phyloP scores from a whole-genome alignment of 2,888 invertebrate species.

The Odontomyia ornata region DNA sequence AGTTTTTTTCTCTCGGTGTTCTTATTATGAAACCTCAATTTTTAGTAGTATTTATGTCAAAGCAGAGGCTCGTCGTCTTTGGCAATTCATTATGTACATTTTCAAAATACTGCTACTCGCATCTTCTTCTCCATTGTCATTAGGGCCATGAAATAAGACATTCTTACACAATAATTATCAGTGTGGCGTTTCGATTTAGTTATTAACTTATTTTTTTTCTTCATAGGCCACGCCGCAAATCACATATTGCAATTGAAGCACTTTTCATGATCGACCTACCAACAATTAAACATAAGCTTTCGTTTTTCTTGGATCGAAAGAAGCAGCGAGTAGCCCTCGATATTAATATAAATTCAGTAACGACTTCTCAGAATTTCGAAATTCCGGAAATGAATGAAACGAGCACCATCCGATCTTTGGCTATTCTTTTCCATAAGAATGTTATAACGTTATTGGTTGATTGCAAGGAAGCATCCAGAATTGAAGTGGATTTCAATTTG shows the following conservation, averaged over 20 bases:
- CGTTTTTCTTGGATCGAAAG: conserved; percentile 64
- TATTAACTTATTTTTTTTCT: no score
- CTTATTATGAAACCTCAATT: no score
- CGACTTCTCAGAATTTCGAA: conserved; percentile 62
- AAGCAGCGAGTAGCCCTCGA: conserved; percentile 62
- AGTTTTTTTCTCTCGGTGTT: no score
- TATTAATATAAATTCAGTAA: conserved; percentile 60
- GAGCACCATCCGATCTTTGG: conserved; percentile 63
- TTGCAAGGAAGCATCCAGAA: conserved; percentile 61
- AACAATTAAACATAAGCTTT: conserved; percentile 63
- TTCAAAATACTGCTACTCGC: no score
- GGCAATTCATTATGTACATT: no score
- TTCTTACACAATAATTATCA: no score
- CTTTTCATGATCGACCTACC: conserved; percentile 65
- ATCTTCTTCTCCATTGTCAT: no score
- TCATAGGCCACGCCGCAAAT: conserved; percentile 61
- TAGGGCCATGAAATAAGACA: no score
- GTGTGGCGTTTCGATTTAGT: no score
- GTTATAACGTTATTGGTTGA: conserved; percentile 61
- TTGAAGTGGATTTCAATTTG: conserved; percentile 62
- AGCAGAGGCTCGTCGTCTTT: no score
- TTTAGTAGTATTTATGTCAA: no score
- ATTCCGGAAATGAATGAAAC: conserved; percentile 63
- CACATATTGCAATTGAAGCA: conserved; percentile 63
- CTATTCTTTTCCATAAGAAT: conserved; percentile 61